Base-by-base conservation (phyloP, 2,888 invertebrate genomes). In the Diploptera punctata region DNA sequence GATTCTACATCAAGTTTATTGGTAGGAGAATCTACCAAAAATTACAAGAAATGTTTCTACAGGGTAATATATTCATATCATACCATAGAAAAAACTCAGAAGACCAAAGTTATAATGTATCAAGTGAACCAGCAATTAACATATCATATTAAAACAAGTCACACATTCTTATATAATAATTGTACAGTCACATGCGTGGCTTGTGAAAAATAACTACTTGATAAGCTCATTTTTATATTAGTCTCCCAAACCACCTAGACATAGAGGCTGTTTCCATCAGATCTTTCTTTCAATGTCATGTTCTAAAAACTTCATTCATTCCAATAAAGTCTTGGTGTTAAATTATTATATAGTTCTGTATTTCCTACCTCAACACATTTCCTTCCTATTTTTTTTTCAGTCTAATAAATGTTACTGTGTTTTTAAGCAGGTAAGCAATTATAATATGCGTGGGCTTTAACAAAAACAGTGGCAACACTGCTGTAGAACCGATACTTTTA, bases 271-370 rank as follows among this genome's bases (percentile, higher is more conserved):
- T 70, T 73, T 74, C 71, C 68, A 74, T 65, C 33, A 70, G n/a
- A 70, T 18, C 29, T 52, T 74, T 70, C 70, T 69, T 75, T 75
- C 47, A 71, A 54, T 75, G 75, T 75, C 75, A 70, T 75, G 72
- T 72, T 75, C 67, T 72, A 67, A 73, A n/a, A 68, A 68, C 71
- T 75, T 75, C 68, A 71, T 70, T 73, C 65, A 72, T 67, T 70
- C 67, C 67, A 70, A 75, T 73, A 75, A 75, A 75, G 75, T 75
- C 75, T 75, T 75, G 75, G 71, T 75, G 75, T 75, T 73, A 75
- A 72, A 62, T 43, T 9, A 52, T 16, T 47, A 21, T 4, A 10
- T 2, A 43, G 31, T 62, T 33, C 38, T n/a, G n/a, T 65, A 65
- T 65, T 65, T 38, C 38, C 7, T 31, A n/a, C 19, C n/a, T 29